Evolutionary conservation across 2,113 vertebrate species (phyloP).

Genomic region (rabbit (Oryctolagus cuniculus)): DNA sequence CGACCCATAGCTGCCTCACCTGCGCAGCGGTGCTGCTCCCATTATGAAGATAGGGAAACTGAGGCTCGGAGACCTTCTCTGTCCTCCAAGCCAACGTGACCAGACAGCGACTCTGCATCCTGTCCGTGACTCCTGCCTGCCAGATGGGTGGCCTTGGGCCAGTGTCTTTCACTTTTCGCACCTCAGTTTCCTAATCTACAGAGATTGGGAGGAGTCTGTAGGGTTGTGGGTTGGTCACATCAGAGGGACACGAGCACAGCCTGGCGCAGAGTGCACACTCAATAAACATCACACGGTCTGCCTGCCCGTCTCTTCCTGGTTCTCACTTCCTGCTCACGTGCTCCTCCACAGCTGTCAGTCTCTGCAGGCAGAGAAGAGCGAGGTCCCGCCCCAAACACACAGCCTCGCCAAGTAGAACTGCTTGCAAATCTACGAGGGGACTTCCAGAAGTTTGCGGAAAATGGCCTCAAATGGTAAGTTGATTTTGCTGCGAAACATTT

Average conservation of each 20-base stretch:
- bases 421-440: background rate
- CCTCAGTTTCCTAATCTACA: background rate
- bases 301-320: background rate
- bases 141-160: rapidly evolving
- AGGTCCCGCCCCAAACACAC: too few relatives aligned
- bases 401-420: background rate
- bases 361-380: too few relatives aligned
- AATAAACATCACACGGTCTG: background rate
- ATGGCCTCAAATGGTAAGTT: too few relatives aligned
- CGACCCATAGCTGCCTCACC: background rate
- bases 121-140: background rate
- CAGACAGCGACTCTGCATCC: background rate
- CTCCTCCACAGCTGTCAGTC: too few relatives aligned
- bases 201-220: background rate
- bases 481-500: too few relatives aligned
- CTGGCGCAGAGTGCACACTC: background rate
- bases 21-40: too few relatives aligned
- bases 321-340: too few relatives aligned
- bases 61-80: background rate
- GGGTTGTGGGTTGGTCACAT: background rate
- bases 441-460: too few relatives aligned
- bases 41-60: background rate
- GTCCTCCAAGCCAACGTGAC: background rate
- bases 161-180: background rate
- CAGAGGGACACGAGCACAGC: background rate